phyloP scores from a whole-genome alignment of 2,113 vertebrate genomes.

The Myrmecobius fasciatus region DNA sequence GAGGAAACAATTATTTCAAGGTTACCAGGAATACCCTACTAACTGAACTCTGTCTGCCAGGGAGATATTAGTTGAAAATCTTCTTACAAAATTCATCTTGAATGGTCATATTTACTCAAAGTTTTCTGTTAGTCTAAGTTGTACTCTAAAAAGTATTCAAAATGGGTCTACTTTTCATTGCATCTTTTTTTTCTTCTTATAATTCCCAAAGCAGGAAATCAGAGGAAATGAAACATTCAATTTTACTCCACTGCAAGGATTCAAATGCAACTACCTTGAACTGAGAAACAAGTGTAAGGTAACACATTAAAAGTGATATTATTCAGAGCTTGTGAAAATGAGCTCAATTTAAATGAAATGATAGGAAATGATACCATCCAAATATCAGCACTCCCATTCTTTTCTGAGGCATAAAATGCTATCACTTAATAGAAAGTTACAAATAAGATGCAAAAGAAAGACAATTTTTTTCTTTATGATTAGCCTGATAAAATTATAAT shows the following conservation, averaged over 20 bases:
- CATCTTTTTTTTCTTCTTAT: background rate
- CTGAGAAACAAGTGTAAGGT: slow-evolving; percentile 40
- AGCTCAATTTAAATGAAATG: slow-evolving; percentile 78
- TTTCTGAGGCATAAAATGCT: slow-evolving; percentile 75
- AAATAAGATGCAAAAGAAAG: slow-evolving; percentile 63
- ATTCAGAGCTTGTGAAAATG: slow-evolving; percentile 76
- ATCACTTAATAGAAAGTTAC: slow-evolving; percentile 71
- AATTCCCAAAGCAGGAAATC: background rate
- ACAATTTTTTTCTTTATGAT: slow-evolving; percentile 56
- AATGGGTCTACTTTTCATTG: background rate
- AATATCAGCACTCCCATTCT: slow-evolving; percentile 68
- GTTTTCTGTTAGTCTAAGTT: background rate
- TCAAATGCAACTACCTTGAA: slow-evolving; percentile 45
- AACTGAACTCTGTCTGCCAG: background rate
- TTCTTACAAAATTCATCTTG: background rate
- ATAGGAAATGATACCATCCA: slow-evolving; percentile 80
- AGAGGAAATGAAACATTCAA: slow-evolving; percentile 34
- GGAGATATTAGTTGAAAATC: background rate
- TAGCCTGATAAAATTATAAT: slow-evolving; percentile 69
- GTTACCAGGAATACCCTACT: background rate
- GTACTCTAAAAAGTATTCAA: background rate
- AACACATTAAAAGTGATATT: slow-evolving; percentile 68
- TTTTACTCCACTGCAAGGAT: slow-evolving; percentile 41
- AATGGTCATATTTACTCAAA: background rate
- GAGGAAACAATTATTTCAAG: background rate